These are phyloP conservation scores for Struthidea cinerea DNA, from an alignment of 2,113 vertebrate genomes.

Conservation along the genomic window DNA sequence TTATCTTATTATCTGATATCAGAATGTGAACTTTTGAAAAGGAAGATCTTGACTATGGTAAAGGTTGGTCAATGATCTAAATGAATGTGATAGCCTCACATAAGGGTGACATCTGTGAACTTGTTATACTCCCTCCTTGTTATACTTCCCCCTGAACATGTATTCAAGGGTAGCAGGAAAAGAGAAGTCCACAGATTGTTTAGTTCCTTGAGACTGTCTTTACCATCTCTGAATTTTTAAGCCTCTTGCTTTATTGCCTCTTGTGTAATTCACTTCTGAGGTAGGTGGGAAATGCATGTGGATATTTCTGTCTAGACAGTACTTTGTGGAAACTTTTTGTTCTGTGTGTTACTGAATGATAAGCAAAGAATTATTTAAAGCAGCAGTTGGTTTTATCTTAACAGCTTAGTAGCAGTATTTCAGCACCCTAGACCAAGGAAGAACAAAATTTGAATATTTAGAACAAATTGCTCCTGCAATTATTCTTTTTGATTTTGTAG, in stretches of 20 bases:
- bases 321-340: neutral
- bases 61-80: neutral
- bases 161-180: neutral
- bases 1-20: neutral
- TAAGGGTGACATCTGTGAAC: neutral
- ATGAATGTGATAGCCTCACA: fast-evolving
- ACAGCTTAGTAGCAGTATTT: neutral
- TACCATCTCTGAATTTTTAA: neutral
- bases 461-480: neutral
- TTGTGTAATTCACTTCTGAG: neutral
- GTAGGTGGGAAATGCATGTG: neutral
- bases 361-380: neutral
- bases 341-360: neutral
- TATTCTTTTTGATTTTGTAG: neutral
- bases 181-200: neutral
- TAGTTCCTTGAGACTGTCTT: neutral
- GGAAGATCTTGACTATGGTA: neutral
- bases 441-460: neutral
- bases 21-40: neutral
- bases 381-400: neutral
- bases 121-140: neutral
- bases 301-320: neutral
- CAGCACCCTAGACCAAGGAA: neutral
- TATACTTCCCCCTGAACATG: neutral
- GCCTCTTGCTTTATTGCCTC: neutral